These are phyloP conservation scores for Halichoerus grypus DNA, from an alignment of 2,113 vertebrate species.

Conservation along the genomic window DNA sequence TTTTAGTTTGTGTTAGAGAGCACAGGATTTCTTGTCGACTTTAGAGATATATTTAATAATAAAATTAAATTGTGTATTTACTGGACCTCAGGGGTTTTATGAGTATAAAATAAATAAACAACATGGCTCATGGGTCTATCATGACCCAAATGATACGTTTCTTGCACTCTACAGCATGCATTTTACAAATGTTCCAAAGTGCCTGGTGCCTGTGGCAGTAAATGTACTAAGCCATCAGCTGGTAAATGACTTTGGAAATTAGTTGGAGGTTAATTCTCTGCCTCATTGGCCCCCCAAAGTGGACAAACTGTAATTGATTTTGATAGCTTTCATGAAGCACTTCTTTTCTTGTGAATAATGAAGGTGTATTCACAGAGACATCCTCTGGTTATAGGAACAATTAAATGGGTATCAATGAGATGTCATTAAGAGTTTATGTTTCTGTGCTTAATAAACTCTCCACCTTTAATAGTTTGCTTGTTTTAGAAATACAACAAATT, in stretches of 20 bases:
- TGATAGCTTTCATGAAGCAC: slow-evolving; percentile 84
- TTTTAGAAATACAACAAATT: slow-evolving; percentile 78
- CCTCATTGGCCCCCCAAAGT: slow-evolving; percentile 87
- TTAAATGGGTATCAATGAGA: slow-evolving; percentile 83
- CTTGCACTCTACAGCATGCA: slow-evolving; percentile 54
- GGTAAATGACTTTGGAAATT: slow-evolving; percentile 89
- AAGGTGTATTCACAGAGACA: slow-evolving; percentile 76
- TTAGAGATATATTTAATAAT: slow-evolving; percentile 61
- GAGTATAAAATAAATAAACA: slow-evolving; percentile 53
- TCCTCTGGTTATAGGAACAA: slow-evolving; percentile 78
- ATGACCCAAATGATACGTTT: slow-evolving; percentile 67
- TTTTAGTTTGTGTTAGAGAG: slow-evolving; percentile 11
- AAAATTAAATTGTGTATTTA: slow-evolving; percentile 45
- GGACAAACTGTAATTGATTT: slow-evolving; percentile 89
- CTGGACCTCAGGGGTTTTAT: background rate
- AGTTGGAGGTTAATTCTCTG: slow-evolving; percentile 91
- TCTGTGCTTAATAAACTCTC: slow-evolving; percentile 79
- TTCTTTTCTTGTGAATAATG: slow-evolving; percentile 85
- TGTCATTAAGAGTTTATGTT: slow-evolving; percentile 80
- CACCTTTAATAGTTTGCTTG: slow-evolving; percentile 77
- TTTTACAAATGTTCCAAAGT: slow-evolving; percentile 77
- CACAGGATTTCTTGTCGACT: slow-evolving; percentile 20
- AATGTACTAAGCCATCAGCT: slow-evolving; percentile 80
- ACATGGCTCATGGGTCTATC: slow-evolving; percentile 9
- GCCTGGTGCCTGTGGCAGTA: slow-evolving; percentile 69